A percentile compares a stretch with the other conserved stretches of the same genome.
Conservation (phyloP, 2,113 vertebrate species). For the Henicopernis longicauda region DNA sequence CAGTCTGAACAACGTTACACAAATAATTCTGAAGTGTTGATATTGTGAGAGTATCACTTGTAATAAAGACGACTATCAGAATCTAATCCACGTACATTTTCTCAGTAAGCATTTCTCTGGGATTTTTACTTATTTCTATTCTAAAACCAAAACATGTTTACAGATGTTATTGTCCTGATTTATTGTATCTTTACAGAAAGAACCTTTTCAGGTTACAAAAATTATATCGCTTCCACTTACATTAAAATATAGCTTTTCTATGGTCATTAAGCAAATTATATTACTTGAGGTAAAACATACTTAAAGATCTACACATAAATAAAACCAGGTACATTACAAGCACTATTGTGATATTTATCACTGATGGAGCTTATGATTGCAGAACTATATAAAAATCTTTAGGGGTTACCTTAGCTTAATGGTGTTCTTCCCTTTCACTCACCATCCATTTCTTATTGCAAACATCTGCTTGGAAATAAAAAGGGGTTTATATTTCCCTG, state of each 20-base stretch:
- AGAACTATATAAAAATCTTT: conserved; percentile 68
- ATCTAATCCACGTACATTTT: neutral
- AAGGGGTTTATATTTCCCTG: conserved; percentile 75
- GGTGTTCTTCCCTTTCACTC: conserved; percentile 74
- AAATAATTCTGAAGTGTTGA: neutral
- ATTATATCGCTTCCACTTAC: neutral
- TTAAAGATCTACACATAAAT: conserved; percentile 60
- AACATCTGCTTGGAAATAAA: conserved; percentile 81
- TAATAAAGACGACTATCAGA: neutral
- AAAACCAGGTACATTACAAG: conserved; percentile 64
- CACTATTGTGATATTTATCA: conserved; percentile 69
- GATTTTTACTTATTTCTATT: neutral
- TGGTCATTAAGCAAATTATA: conserved; percentile 42
- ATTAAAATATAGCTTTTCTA: conserved; percentile 26
- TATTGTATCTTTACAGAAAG: conserved; percentile 27
- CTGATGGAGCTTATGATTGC: conserved; percentile 68
- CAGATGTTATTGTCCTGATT: conserved; percentile 31
- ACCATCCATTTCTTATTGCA: conserved; percentile 78
- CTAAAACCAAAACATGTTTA: conserved; percentile 25
- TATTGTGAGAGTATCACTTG: neutral
- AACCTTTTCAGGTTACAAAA: neutral
- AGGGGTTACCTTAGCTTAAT: conserved; percentile 71
- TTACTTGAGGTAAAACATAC: conserved; percentile 51
- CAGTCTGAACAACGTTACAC: neutral
- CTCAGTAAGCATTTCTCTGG: neutral